A percentile compares a stretch with the other conserved stretches of the same genome.
These are phyloP conservation scores for Lepus townsendii DNA, from an alignment of 2,797 vertebrate genomes.

Conservation along the genomic window DNA sequence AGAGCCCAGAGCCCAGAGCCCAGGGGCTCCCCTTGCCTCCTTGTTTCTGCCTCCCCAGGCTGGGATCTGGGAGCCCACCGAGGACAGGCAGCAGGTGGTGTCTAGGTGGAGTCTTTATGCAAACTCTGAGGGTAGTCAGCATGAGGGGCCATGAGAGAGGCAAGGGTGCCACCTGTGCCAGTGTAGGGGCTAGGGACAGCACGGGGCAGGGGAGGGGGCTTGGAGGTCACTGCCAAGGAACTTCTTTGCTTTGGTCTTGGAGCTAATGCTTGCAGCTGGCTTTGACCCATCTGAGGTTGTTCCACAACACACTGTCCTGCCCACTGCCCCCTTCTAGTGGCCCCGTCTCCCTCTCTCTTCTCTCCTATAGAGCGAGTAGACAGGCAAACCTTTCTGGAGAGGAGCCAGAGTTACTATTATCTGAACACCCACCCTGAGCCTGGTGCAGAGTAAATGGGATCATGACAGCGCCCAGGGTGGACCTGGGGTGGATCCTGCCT, in stretches of 20 bases:
- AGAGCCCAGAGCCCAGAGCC: fast-evolving
- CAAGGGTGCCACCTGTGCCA: fast-evolving
- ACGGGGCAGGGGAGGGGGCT: fast-evolving
- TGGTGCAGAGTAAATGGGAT: background rate
- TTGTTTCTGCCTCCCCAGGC: background rate
- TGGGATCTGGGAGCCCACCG: background rate
- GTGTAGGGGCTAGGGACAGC: background rate
- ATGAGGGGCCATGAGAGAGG: background rate
- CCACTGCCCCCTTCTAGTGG: background rate
- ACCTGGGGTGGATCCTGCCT: fast-evolving
- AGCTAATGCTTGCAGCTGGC: background rate
- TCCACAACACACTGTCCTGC: background rate
- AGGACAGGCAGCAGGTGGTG: too few relatives aligned
- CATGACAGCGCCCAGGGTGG: fast-evolving
- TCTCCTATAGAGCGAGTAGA: background rate
- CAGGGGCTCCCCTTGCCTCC: too few relatives aligned
- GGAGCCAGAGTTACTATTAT: background rate
- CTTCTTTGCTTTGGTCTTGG: background rate
- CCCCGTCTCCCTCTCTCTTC: background rate
- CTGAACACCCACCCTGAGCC: background rate
- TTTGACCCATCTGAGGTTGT: background rate
- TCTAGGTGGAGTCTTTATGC: background rate
- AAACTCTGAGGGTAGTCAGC: background rate
- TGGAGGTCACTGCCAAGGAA: background rate
- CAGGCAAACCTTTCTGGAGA: background rate